Evolutionary conservation across 2,113 vertebrate species (phyloP).

Genomic region (Eulemur rufifrons): DNA sequence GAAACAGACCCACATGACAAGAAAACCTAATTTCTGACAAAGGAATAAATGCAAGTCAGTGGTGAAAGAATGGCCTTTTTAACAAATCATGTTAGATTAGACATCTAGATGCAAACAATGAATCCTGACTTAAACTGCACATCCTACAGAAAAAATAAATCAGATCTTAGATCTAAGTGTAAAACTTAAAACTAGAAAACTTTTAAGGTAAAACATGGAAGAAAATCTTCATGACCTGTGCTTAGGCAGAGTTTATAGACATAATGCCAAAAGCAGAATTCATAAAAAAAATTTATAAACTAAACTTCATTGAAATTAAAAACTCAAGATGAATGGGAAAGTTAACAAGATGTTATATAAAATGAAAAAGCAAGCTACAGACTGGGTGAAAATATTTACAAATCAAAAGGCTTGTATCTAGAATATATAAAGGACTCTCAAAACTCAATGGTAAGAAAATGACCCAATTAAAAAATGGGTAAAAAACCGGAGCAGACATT

Average conservation of each 20-base stretch:
- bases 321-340: neutral
- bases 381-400: neutral
- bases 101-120: neutral
- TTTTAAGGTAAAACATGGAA: neutral
- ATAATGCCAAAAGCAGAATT: neutral
- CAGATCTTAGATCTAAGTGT: neutral
- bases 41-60: neutral
- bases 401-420: neutral
- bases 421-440: too few species aligned
- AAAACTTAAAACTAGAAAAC: neutral
- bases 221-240: neutral
- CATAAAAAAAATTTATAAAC: neutral
- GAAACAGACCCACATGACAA: neutral
- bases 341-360: neutral
- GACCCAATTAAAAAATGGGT: neutral
- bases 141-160: neutral
- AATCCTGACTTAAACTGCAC: neutral
- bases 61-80: neutral
- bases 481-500: neutral
- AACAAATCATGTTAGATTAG: neutral
- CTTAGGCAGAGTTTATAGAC: neutral
- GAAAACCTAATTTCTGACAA: neutral
- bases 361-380: neutral
- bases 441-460: neutral
- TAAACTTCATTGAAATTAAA: neutral